phyloP scores from a whole-genome alignment of 2,888 invertebrate genomes.

The Temnothorax ravouxi region DNA sequence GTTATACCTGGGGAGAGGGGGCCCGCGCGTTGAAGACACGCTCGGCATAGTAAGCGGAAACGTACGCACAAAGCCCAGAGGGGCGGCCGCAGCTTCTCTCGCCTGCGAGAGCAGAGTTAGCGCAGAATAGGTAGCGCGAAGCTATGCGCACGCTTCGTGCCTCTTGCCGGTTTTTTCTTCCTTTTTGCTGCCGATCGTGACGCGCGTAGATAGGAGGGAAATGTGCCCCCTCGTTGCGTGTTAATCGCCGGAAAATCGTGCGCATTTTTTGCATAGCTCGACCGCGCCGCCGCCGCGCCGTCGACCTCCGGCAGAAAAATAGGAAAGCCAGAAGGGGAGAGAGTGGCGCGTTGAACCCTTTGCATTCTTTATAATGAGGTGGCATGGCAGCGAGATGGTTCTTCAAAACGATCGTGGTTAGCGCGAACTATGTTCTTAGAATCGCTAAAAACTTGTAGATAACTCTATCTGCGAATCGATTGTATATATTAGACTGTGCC shows the following conservation, averaged over 20 bases:
- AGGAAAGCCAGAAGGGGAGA: slow-evolving; percentile 8
- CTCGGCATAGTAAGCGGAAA: slow-evolving; percentile 74
- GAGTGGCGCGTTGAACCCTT: slow-evolving; percentile 3
- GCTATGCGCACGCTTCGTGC: slow-evolving; percentile 10
- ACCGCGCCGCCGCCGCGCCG: background rate
- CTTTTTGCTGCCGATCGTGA: slow-evolving; percentile 17
- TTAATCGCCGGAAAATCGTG: slow-evolving; percentile 51
- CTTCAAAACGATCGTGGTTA: background rate
- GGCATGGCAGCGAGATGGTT: background rate
- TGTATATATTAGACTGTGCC: background rate
- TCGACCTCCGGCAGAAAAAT: slow-evolving; percentile 12
- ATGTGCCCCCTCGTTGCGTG: slow-evolving; percentile 35
- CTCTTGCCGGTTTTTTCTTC: background rate
- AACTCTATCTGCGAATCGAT: background rate
- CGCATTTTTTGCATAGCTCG: slow-evolving; percentile 45
- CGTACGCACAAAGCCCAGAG: slow-evolving; percentile 71
- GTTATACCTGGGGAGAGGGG: slow-evolving; percentile 72
- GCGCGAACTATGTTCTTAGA: background rate
- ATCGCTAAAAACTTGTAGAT: background rate
- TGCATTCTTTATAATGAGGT: background rate
- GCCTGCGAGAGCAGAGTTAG: slow-evolving; percentile 7
- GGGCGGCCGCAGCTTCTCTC: slow-evolving; percentile 34
- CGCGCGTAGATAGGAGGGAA: slow-evolving; percentile 4
- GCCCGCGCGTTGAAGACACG: slow-evolving; percentile 70
- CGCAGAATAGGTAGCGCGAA: slow-evolving; percentile 22